Evolutionary conservation across 2,888 invertebrate species (phyloP).

Genomic region (Drosophila pseudotakahashii): DNA sequence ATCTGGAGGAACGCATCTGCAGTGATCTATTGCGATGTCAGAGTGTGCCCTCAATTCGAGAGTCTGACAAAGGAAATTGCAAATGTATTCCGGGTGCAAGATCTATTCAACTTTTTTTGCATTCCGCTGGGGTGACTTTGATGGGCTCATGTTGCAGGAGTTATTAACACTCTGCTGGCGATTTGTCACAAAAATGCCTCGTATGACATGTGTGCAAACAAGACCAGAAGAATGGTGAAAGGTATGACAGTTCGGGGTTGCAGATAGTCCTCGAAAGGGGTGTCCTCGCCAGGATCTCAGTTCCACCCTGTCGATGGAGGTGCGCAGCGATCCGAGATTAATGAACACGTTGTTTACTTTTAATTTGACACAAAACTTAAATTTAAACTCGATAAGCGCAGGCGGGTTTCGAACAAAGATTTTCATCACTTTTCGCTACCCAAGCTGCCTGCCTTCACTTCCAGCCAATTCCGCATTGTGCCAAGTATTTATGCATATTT

Average conservation of each 20-base stretch:
- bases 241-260: slow-evolving; percentile 19
- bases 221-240: slow-evolving; percentile 33
- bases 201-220: slow-evolving; percentile 79
- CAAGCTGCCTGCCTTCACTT: slow-evolving; percentile 7
- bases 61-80: slow-evolving; percentile 20
- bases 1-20: slow-evolving; percentile 57
- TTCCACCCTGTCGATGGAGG: slow-evolving; percentile 44
- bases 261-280: slow-evolving; percentile 50
- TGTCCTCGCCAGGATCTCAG: slow-evolving; percentile 28
- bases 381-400: slow-evolving; percentile 26
- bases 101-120: slow-evolving; percentile 5
- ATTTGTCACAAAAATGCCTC: slow-evolving; percentile 70
- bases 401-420: slow-evolving; percentile 31
- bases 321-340: slow-evolving; percentile 49
- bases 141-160: slow-evolving; percentile 46
- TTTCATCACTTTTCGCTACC: slow-evolving; percentile 35
- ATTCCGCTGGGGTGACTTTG: slow-evolving; percentile 52
- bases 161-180: slow-evolving; percentile 76
- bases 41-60: neutral
- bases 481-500: slow-evolving; percentile 68
- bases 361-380: slow-evolving; percentile 66
- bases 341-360: slow-evolving; percentile 73
- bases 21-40: slow-evolving; percentile 62
- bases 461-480: slow-evolving; percentile 5
- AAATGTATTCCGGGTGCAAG: slow-evolving; percentile 17